A percentile compares a stretch with the other conserved stretches of the same genome.
Evolutionary conservation across 2,797 vertebrate species (phyloP).

Genomic region (Notolabrus celidotus): DNA sequence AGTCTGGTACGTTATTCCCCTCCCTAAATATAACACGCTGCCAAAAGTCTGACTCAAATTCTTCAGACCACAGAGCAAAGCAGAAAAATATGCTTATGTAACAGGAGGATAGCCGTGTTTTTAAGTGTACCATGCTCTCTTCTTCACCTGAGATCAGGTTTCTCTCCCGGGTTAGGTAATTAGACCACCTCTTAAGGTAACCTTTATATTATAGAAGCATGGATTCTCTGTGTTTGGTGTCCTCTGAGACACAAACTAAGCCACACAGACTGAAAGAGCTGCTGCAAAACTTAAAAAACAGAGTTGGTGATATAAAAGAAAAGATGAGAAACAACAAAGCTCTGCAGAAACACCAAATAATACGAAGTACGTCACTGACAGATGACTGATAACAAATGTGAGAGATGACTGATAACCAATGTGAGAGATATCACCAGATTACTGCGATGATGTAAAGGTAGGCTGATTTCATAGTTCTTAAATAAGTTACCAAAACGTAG

Average conservation of each 20-base stretch:
- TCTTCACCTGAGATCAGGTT: constrained; percentile 4
- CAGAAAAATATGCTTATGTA: not conserved
- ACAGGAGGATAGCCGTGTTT: not conserved
- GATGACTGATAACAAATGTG: not conserved
- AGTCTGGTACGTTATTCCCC: not conserved
- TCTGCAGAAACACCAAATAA: not conserved
- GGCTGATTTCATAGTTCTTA: no score
- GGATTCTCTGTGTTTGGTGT: not conserved
- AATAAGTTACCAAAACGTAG: not conserved
- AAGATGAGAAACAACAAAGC: not conserved
- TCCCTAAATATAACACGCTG: not conserved
- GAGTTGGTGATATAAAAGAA: not conserved
- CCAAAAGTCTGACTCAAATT: not conserved
- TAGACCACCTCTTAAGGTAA: not conserved
- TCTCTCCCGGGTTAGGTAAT: constrained; percentile 5
- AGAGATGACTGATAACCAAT: not conserved
- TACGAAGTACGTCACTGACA: not conserved
- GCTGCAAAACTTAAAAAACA: not conserved
- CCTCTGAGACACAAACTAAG: not conserved
- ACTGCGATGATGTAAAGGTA: no score
- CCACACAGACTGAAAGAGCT: not conserved
- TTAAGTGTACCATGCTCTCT: not conserved
- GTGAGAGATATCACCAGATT: no score
- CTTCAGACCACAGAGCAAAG: constrained; percentile 1
- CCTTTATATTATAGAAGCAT: not conserved